phyloP scores from a whole-genome alignment of 2,888 invertebrate genomes.

The Clusia tigrina region DNA sequence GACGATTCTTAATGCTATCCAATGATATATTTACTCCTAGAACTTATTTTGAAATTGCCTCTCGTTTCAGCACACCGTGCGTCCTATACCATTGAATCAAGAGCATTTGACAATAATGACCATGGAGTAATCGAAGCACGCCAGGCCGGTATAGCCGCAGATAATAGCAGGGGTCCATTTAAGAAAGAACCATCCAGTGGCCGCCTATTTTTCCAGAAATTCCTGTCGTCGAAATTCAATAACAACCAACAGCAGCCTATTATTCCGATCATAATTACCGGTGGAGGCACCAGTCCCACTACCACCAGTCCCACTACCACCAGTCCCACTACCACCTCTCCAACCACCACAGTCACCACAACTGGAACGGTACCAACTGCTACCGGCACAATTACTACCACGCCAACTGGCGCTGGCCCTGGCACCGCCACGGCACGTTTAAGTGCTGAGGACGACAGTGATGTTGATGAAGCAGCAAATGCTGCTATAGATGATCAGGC shows the following conservation, averaged over 20 bases:
- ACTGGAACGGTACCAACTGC: slow-evolving; percentile 44
- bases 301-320: slow-evolving; percentile 29
- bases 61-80: background rate
- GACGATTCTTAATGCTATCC: background rate
- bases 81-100: background rate
- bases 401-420: slow-evolving; percentile 30
- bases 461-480: slow-evolving; percentile 21
- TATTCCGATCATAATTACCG: slow-evolving; percentile 53
- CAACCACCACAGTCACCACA: slow-evolving; percentile 38
- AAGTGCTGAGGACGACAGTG: slow-evolving; percentile 20
- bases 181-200: slow-evolving; percentile 50
- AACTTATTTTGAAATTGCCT: background rate
- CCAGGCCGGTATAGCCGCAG: slow-evolving; percentile 16
- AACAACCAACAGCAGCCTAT: slow-evolving; percentile 49
- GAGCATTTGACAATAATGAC: background rate
- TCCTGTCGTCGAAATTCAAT: slow-evolving; percentile 49
- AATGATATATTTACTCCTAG: background rate
- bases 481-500: slow-evolving; percentile 44
- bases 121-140: slow-evolving; percentile 22
- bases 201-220: slow-evolving; percentile 55
- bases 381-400: slow-evolving; percentile 39
- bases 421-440: background rate
- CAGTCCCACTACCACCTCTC: slow-evolving; percentile 14
- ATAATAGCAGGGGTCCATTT: slow-evolving; percentile 12
- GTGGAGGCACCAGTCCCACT: slow-evolving; percentile 27